Evolutionary conservation across 2,113 vertebrate species (phyloP).

Genomic region (Ramphastos sulfuratus): DNA sequence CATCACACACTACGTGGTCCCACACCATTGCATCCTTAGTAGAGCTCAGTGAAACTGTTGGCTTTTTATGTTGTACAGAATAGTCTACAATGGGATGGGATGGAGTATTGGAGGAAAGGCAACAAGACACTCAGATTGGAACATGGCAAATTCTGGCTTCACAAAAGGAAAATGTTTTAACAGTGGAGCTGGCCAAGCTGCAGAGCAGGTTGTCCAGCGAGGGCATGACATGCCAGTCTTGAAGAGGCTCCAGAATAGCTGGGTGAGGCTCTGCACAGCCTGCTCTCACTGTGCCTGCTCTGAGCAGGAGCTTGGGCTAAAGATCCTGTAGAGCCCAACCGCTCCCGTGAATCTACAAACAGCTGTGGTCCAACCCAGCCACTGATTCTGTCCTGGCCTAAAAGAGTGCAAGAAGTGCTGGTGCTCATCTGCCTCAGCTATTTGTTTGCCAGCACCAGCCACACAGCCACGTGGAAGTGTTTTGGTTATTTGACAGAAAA

Average conservation of each 20-base stretch:
- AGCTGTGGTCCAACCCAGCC: not conserved
- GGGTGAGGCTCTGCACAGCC: not conserved
- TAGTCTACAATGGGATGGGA: not conserved
- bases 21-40: fast-evolving
- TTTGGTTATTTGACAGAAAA: not conserved
- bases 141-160: not conserved
- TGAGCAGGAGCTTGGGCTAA: not conserved
- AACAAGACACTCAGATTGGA: not conserved
- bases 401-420: not conserved
- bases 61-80: not conserved
- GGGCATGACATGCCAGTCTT: not conserved
- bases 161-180: not conserved
- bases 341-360: not conserved
- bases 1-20: not conserved
- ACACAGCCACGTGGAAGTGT: not conserved
- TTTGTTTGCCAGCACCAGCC: not conserved
- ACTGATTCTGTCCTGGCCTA: not conserved
- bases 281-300: not conserved
- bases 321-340: not conserved
- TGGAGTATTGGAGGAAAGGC: not conserved
- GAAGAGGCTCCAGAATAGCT: not conserved
- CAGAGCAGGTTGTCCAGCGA: not conserved
- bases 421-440: not conserved
- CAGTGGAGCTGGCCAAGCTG: not conserved
- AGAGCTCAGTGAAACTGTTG: not conserved